phyloP scores from a whole-genome alignment of 2,797 vertebrate species.

The Picus viridis region DNA sequence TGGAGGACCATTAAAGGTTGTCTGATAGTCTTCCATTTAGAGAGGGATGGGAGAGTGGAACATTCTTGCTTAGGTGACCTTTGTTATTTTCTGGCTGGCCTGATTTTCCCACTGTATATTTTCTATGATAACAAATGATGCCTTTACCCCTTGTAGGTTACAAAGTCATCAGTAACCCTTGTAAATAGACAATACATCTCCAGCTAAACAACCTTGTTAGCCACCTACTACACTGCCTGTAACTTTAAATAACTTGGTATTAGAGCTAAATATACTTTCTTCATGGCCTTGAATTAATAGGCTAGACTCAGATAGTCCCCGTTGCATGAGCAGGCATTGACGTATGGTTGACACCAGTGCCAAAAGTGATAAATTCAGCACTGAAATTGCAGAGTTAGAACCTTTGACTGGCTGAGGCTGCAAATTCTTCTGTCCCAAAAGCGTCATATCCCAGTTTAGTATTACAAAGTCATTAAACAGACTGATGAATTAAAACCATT shows the following conservation, averaged over 20 bases:
- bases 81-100: background rate
- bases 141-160: background rate
- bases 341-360: constrained; percentile 27
- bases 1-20: background rate
- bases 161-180: constrained; percentile 5
- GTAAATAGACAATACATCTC: constrained; percentile 31
- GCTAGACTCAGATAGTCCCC: background rate
- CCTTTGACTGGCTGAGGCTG: constrained; percentile 47
- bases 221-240: background rate
- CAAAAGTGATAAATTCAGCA: constrained; percentile 58
- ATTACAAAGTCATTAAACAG: constrained; percentile 44
- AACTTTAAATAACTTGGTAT: constrained; percentile 39
- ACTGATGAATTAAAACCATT: constrained; percentile 53
- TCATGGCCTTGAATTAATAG: constrained; percentile 43
- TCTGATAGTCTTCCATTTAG: background rate
- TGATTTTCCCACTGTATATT: background rate
- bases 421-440: constrained; percentile 54
- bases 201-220: constrained; percentile 21
- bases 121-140: background rate
- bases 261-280: constrained; percentile 37
- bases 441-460: constrained; percentile 16
- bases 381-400: constrained; percentile 40
- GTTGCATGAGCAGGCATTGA: constrained; percentile 19
- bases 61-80: background rate
- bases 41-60: background rate